Base-by-base conservation (phyloP, 1,140 invertebrate genomes). In the Mylabris phalerata region DNA sequence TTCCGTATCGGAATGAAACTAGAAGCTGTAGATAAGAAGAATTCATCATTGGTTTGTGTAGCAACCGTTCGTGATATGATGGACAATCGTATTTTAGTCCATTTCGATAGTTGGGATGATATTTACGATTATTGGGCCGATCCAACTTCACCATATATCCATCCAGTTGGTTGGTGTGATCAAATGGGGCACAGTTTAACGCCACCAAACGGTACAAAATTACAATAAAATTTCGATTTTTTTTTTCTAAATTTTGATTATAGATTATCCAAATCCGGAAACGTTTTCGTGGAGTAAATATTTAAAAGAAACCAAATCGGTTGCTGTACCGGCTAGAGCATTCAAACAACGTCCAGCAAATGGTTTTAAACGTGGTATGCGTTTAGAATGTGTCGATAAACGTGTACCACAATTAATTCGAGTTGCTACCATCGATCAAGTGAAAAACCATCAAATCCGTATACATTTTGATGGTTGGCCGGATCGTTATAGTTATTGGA, bases 41-140 rank as follows among this genome's bases (percentile, higher is more conserved):
- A 96, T 75, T 86, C 87, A 6, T 83, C 82, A 0, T 73, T 89
- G 40, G 84, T 94, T 24, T 93, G 93, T 71, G 93, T 94, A n/a
- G 92, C 93, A 2, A 90, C 88, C 25, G 83, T 96, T 9, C 82
- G 84, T 44, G 90, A 92, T 69, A 82, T 93, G 52, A 81, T 95
- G 75, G 88, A 92, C 63, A 85, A 87, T 63, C 78, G 92, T 32
- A 83, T 98, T 67, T 83, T 95, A 2, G 84, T 98, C 47, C 93
- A 95, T 75, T 98, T 97, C 77, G 94, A 97, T 79, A 91, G 90
- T 63, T 97, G 93, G 93, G 88, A 93, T 69, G 87, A 92, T 69
- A 85, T 88, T 62, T 97, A 95, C 73, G 94, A 98, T 77, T 95
- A 93, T 73, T 98, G 94, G 94, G 84, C 90, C 46, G 87, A 94